phyloP scores from a whole-genome alignment of 2,797 vertebrate species.

The Scolopax rusticola region DNA sequence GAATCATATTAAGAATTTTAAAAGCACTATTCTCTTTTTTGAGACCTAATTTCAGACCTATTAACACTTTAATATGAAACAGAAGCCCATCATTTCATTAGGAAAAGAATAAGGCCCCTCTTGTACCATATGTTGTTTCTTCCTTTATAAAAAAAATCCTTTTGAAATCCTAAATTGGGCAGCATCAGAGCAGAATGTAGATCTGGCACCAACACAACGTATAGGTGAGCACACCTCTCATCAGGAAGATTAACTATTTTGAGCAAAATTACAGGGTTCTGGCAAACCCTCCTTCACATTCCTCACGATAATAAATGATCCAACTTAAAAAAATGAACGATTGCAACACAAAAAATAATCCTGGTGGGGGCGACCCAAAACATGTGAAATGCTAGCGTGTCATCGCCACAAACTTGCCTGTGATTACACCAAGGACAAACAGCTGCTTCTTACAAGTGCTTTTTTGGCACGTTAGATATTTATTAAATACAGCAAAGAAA shows the following conservation, averaged over 20 bases:
- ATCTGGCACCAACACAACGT: background rate
- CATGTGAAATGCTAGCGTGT: background rate
- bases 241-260: background rate
- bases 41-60: constrained; percentile 84
- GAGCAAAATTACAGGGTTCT: background rate
- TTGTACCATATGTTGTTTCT: constrained; percentile 75
- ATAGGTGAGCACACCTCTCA: constrained; percentile 52
- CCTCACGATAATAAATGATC: constrained; percentile 12
- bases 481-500: constrained; percentile 74
- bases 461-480: constrained; percentile 58
- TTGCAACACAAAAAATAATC: background rate
- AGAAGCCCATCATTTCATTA: constrained; percentile 83
- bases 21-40: constrained; percentile 80
- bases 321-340: background rate
- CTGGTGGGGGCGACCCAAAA: background rate
- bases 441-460: constrained; percentile 36
- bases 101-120: constrained; percentile 71
- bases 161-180: constrained; percentile 69
- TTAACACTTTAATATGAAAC: constrained; percentile 85
- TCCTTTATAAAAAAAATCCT: constrained; percentile 62
- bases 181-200: constrained; percentile 48
- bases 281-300: background rate
- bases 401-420: constrained; percentile 26
- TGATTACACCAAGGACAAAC: constrained; percentile 49
- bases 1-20: constrained; percentile 82